Evolutionary conservation across 2,113 vertebrate genomes (phyloP).

Genomic region (Telmatochromis brachygnathus): DNA sequence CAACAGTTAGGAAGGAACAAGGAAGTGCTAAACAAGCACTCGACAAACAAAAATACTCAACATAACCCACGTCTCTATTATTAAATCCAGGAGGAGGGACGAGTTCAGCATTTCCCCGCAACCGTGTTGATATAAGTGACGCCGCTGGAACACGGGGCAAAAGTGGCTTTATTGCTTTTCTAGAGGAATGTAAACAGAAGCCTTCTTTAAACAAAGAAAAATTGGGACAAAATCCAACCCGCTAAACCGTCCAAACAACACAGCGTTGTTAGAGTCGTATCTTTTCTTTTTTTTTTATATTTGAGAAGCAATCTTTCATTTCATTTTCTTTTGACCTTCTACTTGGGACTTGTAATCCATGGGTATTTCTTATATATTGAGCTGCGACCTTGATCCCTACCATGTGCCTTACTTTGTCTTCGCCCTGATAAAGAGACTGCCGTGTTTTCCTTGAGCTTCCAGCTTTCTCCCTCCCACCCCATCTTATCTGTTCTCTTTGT

Average conservation of each 20-base stretch:
- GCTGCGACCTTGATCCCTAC: conserved; percentile 36
- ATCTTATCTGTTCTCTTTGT: conserved; percentile 9
- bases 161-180: conserved; percentile 9
- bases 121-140: background rate
- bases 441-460: conserved; percentile 1
- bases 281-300: background rate
- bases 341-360: conserved; percentile 17
- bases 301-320: conserved; percentile 37
- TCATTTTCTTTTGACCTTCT: conserved; percentile 51
- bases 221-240: background rate
- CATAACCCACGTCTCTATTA: background rate
- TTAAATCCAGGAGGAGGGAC: background rate
- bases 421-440: conserved; percentile 7
- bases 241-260: background rate
- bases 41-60: conserved; percentile 28
- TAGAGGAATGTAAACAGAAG: background rate
- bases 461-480: background rate
- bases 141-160: background rate
- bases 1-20: conserved; percentile 35
- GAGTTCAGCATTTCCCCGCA: background rate
- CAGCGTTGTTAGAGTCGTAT: background rate
- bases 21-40: conserved; percentile 11
- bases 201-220: background rate
- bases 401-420: conserved; percentile 16
- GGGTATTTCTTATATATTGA: conserved; percentile 35